These are phyloP conservation scores for Crocuta crocuta DNA, from an alignment of 2,113 vertebrate genomes.

Conservation along the genomic window DNA sequence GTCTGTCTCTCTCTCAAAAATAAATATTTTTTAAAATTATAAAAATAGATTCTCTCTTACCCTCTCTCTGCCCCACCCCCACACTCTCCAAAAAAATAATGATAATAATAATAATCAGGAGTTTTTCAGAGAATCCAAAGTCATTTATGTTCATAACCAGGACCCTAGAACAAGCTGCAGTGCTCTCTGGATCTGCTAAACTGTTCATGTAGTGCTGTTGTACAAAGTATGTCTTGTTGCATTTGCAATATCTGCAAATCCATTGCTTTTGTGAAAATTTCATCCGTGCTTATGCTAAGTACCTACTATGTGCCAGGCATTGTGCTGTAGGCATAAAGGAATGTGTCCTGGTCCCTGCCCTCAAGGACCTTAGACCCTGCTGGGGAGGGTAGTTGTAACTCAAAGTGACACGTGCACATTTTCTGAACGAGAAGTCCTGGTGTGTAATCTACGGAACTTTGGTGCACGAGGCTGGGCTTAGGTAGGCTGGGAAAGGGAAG, in stretches of 20 bases:
- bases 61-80: too few species aligned
- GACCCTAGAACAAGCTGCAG: background rate
- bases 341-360: background rate
- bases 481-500: background rate
- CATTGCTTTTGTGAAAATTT: background rate
- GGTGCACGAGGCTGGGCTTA: background rate
- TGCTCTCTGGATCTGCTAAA: background rate
- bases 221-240: background rate
- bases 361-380: background rate
- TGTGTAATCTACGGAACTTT: background rate
- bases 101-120: background rate
- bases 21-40: too few species aligned
- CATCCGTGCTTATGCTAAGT: background rate
- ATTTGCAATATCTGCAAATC: background rate
- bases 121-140: background rate
- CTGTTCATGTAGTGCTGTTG: background rate
- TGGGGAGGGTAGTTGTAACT: background rate
- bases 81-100: too few species aligned
- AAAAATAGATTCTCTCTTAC: too few species aligned
- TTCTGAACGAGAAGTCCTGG: background rate
- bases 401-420: background rate
- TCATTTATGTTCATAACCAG: background rate
- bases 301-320: background rate
- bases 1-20: too few species aligned
- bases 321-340: background rate